Conservation (phyloP, 1,140 invertebrate species). For the Nephotettix cincticeps region DNA sequence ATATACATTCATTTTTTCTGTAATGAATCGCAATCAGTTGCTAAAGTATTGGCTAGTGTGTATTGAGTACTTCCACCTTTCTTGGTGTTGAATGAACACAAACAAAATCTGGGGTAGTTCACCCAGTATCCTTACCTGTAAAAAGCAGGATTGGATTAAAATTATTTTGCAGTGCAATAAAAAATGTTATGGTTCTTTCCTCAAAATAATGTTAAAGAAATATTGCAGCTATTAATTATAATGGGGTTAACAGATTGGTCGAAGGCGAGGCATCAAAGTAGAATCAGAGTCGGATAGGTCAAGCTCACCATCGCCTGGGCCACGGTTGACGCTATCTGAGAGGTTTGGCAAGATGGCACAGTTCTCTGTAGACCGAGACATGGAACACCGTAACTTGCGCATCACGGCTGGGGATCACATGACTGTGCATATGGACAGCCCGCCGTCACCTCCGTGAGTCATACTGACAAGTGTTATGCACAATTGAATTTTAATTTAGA, state of each 20-base stretch:
- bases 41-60: too few relatives aligned
- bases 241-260: conserved; percentile 30
- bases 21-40: too few relatives aligned
- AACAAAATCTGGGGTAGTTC: too few relatives aligned
- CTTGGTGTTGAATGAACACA: too few relatives aligned
- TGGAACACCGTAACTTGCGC: conserved; percentile 71
- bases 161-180: too few relatives aligned
- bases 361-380: conserved; percentile 74
- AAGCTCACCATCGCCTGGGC: conserved; percentile 46
- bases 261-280: conserved; percentile 35
- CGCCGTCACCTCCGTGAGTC: conserved; percentile 35
- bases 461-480: neutral
- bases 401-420: conserved; percentile 74
- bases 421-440: conserved; percentile 40
- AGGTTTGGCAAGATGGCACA: conserved; percentile 89
- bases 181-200: too few relatives aligned
- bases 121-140: too few relatives aligned
- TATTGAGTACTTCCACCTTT: too few relatives aligned
- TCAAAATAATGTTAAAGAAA: conserved; percentile 38
- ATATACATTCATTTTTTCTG: too few relatives aligned
- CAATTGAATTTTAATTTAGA: neutral
- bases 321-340: conserved; percentile 69
- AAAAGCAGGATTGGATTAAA: too few relatives aligned
- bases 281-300: conserved; percentile 48
- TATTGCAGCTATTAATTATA: conserved; percentile 28